These are phyloP conservation scores for Lacerta agilis DNA, from an alignment of 2,797 vertebrate species.

Conservation along the genomic window DNA sequence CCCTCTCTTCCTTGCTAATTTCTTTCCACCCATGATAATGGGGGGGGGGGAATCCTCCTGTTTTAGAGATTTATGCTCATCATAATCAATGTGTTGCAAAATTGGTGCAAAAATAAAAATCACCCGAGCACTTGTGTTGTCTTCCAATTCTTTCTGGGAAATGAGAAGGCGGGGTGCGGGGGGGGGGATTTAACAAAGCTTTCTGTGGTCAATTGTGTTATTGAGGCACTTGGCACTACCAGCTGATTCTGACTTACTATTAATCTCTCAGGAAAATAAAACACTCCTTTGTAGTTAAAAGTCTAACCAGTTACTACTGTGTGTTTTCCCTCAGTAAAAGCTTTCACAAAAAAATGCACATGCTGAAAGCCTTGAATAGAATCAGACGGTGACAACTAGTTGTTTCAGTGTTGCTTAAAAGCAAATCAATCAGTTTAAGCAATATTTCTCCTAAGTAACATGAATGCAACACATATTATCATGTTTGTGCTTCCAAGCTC, in stretches of 20 bases:
- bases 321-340: conserved; percentile 66
- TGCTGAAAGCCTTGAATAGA: conserved; percentile 58
- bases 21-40: neutral
- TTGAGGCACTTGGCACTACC: conserved; percentile 74
- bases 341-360: conserved; percentile 58
- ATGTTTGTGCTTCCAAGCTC: neutral
- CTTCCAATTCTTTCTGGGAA: conserved; percentile 48
- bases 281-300: conserved; percentile 71
- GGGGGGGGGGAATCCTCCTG: neutral
- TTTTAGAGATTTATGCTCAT: conserved; percentile 19
- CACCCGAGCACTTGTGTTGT: conserved; percentile 27
- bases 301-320: conserved; percentile 63
- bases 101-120: conserved; percentile 6
- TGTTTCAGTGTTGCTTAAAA: conserved; percentile 40
- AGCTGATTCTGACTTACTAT: conserved; percentile 71
- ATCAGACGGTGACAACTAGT: conserved; percentile 49
- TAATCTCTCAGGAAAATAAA: conserved; percentile 73
- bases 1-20: accelerated
- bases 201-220: conserved; percentile 73
- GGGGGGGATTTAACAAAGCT: conserved; percentile 64
- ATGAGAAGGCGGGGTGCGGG: neutral
- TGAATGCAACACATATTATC: neutral
- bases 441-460: conserved; percentile 20
- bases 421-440: conserved; percentile 40
- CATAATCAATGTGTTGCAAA: conserved; percentile 49